A percentile compares a stretch with the other conserved stretches of the same genome.
These are phyloP conservation scores for Eilema depressum DNA, from an alignment of 2,888 invertebrate species.

Conservation along the genomic window DNA sequence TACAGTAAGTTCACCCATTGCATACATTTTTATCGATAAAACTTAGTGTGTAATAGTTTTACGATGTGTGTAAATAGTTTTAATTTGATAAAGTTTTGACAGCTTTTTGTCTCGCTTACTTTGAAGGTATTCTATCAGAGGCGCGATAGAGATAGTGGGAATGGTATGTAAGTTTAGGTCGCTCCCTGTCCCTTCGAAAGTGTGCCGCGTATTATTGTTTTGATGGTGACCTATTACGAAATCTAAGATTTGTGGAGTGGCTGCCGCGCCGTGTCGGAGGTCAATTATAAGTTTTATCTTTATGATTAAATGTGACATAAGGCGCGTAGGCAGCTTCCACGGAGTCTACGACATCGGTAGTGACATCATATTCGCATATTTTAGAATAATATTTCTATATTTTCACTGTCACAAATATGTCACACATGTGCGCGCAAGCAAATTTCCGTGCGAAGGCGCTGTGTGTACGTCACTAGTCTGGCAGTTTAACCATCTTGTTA, in stretches of 20 bases:
- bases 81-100: constrained; percentile 75
- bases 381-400: constrained; percentile 55
- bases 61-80: constrained; percentile 69
- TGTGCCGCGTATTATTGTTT: constrained; percentile 80
- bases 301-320: constrained; percentile 62
- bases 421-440: constrained; percentile 23
- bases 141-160: constrained; percentile 67
- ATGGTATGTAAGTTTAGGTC: constrained; percentile 63
- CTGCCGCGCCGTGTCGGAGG: constrained; percentile 54
- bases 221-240: constrained; percentile 79
- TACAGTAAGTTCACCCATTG: constrained; percentile 70
- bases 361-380: constrained; percentile 74
- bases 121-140: constrained; percentile 49
- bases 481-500: not conserved
- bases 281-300: constrained; percentile 59
- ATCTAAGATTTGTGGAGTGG: constrained; percentile 62
- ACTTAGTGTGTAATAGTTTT: constrained; percentile 57
- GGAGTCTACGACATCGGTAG: constrained; percentile 44
- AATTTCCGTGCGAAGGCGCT: constrained; percentile 12
- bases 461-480: constrained; percentile 23
- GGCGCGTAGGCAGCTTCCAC: constrained; percentile 64
- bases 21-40: constrained; percentile 33
- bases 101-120: constrained; percentile 67
- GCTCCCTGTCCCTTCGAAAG: constrained; percentile 75
- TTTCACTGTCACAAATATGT: constrained; percentile 48